Evolutionary conservation across 2,888 invertebrate species (phyloP), one percentile per base, ranked within the genome.

Genomic region (Sinhomidia bicolor): DNA sequence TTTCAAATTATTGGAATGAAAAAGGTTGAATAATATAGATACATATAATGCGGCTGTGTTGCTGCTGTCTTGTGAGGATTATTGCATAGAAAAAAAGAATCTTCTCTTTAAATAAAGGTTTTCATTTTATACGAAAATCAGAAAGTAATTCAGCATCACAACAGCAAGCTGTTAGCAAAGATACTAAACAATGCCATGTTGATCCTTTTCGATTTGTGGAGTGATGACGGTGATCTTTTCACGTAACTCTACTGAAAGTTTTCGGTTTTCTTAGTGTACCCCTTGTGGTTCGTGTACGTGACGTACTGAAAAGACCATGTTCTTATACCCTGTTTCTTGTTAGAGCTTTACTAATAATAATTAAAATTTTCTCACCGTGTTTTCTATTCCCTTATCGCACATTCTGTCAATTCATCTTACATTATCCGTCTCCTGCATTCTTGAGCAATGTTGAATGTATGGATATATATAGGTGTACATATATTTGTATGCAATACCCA

Each of bases 311-410:
- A 81, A 17, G 80, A 65, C 0, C 5, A 29, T 20, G 5, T 36
- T 29, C 44, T 62, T 86, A 65, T 44, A 36, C 71, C 41, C 20
- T 32, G 23, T 29, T 76, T 57, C 71, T 85, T 80, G 79, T 85
- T 80, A 85, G 80, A 80, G 57, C 14, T 57, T 14, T 57, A 62
- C 80, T 26, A 80, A 71, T 86, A 80, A 86, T 80, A 86, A 86
- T 86, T 86, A 86, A 80, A 57, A 80, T 86, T 86, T 80, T 86
- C 80, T 71, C 86, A 32, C 74, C 60, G n/a, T 80, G 68, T 80
- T 80, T n/a, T 20, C 20, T 62, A 23, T 29, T 78, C 36, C 60
- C 74, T 74, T 68, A 86, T 57, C 79, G n/a, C 20, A 57, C 71
- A 54, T 71, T 86, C 80, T 80, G 80, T 80, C 86, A 80, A 80